These are phyloP conservation scores for Drosophila aff. DNA, from an alignment of 1,140 invertebrate species.

Conservation along the genomic window DNA sequence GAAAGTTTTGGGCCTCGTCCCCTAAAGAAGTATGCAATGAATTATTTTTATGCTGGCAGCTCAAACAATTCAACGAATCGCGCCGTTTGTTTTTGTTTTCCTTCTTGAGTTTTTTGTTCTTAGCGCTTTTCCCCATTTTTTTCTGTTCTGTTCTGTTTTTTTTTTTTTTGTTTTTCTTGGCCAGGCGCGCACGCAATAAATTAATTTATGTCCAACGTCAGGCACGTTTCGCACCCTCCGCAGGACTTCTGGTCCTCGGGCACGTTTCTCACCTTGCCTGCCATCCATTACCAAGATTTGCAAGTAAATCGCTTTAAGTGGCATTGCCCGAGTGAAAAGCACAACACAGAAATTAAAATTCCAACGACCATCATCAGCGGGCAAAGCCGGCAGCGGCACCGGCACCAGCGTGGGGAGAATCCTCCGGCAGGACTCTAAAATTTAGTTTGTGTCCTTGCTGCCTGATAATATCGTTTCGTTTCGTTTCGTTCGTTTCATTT, in stretches of 20 bases:
- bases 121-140: constrained; percentile 33
- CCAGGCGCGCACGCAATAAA: constrained; percentile 76
- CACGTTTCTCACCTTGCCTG: constrained; percentile 77
- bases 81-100: constrained; percentile 50
- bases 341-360: constrained; percentile 79
- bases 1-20: constrained; percentile 54
- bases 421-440: constrained; percentile 55
- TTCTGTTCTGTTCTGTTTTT: constrained; percentile 6
- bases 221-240: constrained; percentile 73
- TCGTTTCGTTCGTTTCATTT: constrained; percentile 46
- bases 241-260: constrained; percentile 53
- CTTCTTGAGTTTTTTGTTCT: constrained; percentile 41
- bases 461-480: constrained; percentile 69
- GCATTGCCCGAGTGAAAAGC: constrained; percentile 50
- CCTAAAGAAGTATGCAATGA: constrained; percentile 71
- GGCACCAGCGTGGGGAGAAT: constrained; percentile 3
- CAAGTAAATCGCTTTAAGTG: constrained; percentile 78
- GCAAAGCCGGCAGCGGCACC: constrained; percentile 6
- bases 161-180: constrained; percentile 63
- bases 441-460: constrained; percentile 38
- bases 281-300: constrained; percentile 78
- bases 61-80: constrained; percentile 55
- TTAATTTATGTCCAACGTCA: constrained; percentile 81
- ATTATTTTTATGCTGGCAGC: constrained; percentile 70
- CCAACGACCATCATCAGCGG: constrained; percentile 54